Conservation (phyloP, 2,797 vertebrate species). For the Neosalanx taihuensis region DNA sequence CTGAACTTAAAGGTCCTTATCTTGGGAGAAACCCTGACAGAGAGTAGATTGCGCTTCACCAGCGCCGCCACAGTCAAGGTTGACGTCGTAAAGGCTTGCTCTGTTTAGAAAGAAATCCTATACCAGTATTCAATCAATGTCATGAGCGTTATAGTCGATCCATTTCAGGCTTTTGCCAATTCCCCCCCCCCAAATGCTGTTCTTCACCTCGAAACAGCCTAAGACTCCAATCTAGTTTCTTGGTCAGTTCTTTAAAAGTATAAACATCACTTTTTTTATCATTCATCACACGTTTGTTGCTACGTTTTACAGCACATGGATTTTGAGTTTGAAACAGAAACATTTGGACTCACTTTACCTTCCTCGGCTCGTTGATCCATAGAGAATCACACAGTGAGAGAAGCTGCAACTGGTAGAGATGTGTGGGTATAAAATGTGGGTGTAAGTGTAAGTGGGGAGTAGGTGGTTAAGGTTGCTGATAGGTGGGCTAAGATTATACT, state of each 20-base stretch:
- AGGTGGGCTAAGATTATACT: too few species aligned
- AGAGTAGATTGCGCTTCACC: conserved; percentile 42
- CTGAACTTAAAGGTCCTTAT: conserved; percentile 35
- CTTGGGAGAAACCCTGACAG: conserved; percentile 46
- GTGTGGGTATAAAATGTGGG: too few species aligned
- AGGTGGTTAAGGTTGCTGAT: too few species aligned
- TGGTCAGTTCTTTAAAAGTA: not conserved
- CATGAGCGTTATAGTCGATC: conserved; percentile 20
- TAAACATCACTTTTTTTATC: not conserved
- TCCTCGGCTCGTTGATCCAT: too few species aligned
- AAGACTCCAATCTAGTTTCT: not conserved
- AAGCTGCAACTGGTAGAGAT: too few species aligned
- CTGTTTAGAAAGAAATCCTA: conserved; percentile 10
- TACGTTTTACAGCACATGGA: too few species aligned
- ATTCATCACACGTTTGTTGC: not conserved
- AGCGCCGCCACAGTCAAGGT: conserved; percentile 48
- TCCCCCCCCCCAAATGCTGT: not conserved
- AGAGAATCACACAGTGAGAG: too few species aligned
- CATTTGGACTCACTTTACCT: too few species aligned
- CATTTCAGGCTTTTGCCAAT: conserved; percentile 8
- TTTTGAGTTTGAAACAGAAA: too few species aligned
- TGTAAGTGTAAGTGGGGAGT: too few species aligned
- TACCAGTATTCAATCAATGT: conserved; percentile 23
- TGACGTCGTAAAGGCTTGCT: conserved; percentile 28
- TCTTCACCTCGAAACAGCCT: too few species aligned